phyloP scores from a whole-genome alignment of 2,888 invertebrate species.

The Hyppa rectilinea region DNA sequence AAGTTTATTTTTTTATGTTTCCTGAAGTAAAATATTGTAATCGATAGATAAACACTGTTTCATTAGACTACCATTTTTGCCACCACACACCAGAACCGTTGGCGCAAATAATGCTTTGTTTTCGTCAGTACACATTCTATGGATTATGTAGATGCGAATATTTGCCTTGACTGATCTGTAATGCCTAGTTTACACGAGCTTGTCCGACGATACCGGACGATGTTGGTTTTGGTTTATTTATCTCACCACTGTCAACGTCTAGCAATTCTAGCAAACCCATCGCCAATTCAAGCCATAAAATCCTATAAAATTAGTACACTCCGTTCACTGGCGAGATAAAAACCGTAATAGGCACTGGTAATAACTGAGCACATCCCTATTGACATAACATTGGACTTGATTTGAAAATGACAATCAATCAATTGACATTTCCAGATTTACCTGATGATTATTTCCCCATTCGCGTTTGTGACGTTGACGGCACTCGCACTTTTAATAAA shows the following conservation, averaged over 20 bases:
- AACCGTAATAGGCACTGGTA: background rate
- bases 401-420: background rate
- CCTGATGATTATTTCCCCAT: no score
- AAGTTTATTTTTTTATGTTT: background rate
- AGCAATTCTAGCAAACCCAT: background rate
- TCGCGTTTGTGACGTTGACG: slow-evolving; percentile 25
- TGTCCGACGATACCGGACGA: background rate
- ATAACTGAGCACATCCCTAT: background rate
- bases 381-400: background rate
- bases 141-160: background rate
- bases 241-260: background rate
- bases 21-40: background rate
- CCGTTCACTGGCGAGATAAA: background rate
- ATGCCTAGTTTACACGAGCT: background rate
- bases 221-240: background rate
- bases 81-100: background rate
- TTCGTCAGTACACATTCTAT: background rate
- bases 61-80: background rate
- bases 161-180: background rate
- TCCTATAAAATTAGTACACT: no score
- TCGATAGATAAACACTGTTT: background rate
- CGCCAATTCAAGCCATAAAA: background rate
- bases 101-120: background rate
- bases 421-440: slow-evolving; percentile 12
- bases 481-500: background rate